phyloP scores from a whole-genome alignment of 2,113 vertebrate species.

The Alligator sinensis region DNA sequence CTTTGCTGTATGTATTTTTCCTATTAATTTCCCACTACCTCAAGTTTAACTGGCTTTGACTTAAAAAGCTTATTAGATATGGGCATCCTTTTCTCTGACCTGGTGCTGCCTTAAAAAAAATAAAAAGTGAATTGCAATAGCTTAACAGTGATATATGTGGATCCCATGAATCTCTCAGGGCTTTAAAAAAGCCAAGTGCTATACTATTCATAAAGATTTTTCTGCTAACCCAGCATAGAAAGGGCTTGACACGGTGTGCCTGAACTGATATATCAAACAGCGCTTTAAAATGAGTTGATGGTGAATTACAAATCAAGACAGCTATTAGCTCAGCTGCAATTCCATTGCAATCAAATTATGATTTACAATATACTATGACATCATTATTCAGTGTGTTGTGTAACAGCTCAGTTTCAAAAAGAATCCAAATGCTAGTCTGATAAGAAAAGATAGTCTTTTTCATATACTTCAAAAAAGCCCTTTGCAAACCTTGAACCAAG shows the following conservation, averaged over 20 bases:
- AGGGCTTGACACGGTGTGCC: not conserved
- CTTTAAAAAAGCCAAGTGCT: not conserved
- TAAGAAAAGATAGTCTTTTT: constrained; percentile 11
- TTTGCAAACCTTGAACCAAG: constrained; percentile 29
- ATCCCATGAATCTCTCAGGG: not conserved
- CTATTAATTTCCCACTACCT: not conserved
- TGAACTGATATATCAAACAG: constrained; percentile 33
- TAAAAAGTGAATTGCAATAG: not conserved
- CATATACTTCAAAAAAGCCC: constrained; percentile 15
- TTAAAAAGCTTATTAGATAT: constrained; percentile 4
- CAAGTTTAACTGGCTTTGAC: not conserved
- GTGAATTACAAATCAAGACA: constrained; percentile 56
- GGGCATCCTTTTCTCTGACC: not conserved
- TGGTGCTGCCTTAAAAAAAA: not conserved
- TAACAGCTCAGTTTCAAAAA: not conserved
- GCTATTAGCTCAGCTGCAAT: constrained; percentile 63
- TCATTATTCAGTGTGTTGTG: constrained; percentile 1
- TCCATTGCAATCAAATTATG: constrained; percentile 53
- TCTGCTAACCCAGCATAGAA: not conserved
- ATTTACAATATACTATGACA: constrained; percentile 48
- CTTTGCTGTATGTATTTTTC: not conserved
- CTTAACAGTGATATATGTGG: rapidly evolving
- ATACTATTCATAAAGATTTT: not conserved
- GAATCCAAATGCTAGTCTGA: not conserved
- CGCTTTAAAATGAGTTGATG: constrained; percentile 46